These are phyloP conservation scores for Probaryconus sp. DNA, from an alignment of 1,140 invertebrate genomes.

Conservation along the genomic window DNA sequence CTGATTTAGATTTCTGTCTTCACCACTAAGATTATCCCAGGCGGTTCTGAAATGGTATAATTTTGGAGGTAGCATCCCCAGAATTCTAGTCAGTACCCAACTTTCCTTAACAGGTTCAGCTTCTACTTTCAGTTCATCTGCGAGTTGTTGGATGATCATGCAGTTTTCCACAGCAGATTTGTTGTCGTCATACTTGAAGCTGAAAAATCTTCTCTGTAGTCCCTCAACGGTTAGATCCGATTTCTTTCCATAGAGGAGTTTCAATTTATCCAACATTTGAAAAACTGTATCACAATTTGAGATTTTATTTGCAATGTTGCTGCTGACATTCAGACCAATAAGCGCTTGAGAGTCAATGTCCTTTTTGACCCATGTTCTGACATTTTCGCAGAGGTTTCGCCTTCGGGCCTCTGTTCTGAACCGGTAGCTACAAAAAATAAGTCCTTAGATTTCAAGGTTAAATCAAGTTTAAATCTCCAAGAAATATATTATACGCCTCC, in stretches of 20 bases:
- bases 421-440: slow-evolving; percentile 28
- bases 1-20: slow-evolving; percentile 20
- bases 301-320: slow-evolving; percentile 11
- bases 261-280: slow-evolving; percentile 38
- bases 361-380: not conserved
- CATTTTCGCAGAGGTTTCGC: not conserved
- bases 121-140: slow-evolving; percentile 28
- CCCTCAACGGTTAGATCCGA: slow-evolving; percentile 31
- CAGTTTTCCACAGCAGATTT: slow-evolving; percentile 54
- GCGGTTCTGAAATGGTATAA: slow-evolving; percentile 53
- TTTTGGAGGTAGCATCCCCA: slow-evolving; percentile 44
- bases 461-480: slow-evolving; percentile 46
- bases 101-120: slow-evolving; percentile 43
- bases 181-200: slow-evolving; percentile 30
- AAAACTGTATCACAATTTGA: slow-evolving; percentile 15
- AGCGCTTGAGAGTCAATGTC: slow-evolving; percentile 8
- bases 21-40: slow-evolving; percentile 47
- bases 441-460: slow-evolving; percentile 45
- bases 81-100: slow-evolving; percentile 52
- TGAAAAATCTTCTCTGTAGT: slow-evolving; percentile 28
- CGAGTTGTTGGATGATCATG: slow-evolving; percentile 29
- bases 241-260: slow-evolving; percentile 40
- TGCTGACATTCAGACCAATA: slow-evolving; percentile 16
- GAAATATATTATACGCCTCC: slow-evolving; percentile 39
- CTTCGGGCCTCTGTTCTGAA: slow-evolving; percentile 12